Percentiles rank a stretch among this genome's conserved stretches.
Conservation (phyloP, 2,888 invertebrate genomes). For the Corythucha ciliata region DNA sequence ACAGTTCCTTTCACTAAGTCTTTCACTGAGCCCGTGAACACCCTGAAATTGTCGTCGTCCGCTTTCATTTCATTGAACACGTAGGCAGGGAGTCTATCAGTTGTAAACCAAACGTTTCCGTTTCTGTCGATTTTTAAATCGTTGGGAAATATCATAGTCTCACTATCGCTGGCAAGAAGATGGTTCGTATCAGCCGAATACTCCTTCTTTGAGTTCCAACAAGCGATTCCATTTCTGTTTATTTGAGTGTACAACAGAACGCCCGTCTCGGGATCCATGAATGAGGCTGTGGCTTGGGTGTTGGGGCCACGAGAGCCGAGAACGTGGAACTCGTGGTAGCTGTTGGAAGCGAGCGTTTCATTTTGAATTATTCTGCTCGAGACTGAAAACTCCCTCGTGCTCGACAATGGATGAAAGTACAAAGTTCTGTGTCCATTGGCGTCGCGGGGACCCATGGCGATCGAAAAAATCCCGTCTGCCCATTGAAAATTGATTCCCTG, state of each 20-base stretch:
- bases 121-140: constrained; percentile 69
- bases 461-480: constrained; percentile 72
- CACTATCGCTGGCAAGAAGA: constrained; percentile 52
- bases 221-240: constrained; percentile 62
- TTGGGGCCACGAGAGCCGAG: constrained; percentile 61
- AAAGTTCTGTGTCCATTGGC: constrained; percentile 47
- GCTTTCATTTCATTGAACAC: constrained; percentile 55
- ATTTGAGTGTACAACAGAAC: constrained; percentile 72
- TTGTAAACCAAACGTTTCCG: constrained; percentile 62
- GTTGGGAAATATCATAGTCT: constrained; percentile 67
- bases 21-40: constrained; percentile 55
- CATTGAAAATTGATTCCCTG: constrained; percentile 70
- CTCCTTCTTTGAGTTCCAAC: constrained; percentile 60
- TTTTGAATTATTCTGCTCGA: constrained; percentile 62
- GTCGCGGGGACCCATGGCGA: constrained; percentile 54
- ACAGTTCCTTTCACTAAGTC: constrained; percentile 57
- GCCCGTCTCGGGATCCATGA: constrained; percentile 56
- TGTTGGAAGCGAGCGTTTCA: constrained; percentile 57
- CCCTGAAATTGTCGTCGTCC: constrained; percentile 61
- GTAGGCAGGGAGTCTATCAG: constrained; percentile 64
- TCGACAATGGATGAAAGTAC: constrained; percentile 74
- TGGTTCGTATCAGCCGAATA: constrained; percentile 55
- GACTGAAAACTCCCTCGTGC: constrained; percentile 69
- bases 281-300: constrained; percentile 65
- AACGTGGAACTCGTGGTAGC: constrained; percentile 64